Evolutionary conservation across 2,797 vertebrate genomes (phyloP), one percentile per base, ranked within the genome.

Genomic region (Typhlichthys eigenmanni): DNA sequence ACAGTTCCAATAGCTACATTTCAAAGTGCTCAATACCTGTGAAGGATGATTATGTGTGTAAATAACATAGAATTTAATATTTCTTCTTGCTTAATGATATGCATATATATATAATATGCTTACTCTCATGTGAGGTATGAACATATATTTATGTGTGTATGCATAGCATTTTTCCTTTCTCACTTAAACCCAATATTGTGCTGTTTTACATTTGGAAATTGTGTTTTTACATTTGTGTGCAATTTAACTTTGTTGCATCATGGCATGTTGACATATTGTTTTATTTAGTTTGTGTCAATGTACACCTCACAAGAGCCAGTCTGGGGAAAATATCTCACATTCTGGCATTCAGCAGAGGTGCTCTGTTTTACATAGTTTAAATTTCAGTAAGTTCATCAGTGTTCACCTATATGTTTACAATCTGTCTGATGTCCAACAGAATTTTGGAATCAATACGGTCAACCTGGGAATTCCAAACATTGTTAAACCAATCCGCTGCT

Each of bases 11-110:
- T 75, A 86, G 76, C 84, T 91, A 78, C 92, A 84, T 89, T 93
- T 91, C 93, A 91, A 90, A 89, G 78, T 91, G 83, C 66, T 85
- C 75, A 74, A 78, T 87, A 85, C 83, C 79, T 90, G 88, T 92
- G 84, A 90, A 89, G 83, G 86, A 89, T 80, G 79, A 89, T 71
- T 74, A 78, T 90, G 82, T 88, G 80, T 89, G 67, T 72, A 71
- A 83, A 85, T 66, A 85, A 46, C 52, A 46, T 43, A 58, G 32
- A 24, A 2, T 47, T 24, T 83, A 29, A 29, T 29, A 83, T 87
- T 58, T 32, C 50, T 58, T 68, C 6, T 83, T 76, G 62, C 69
- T 38, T 38, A 38, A 38, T 38, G 34, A 38, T 38, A 38, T 38
- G 34, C 34, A 38, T 38, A 9, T 9, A 38, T 38, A 38, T 19